These are phyloP conservation scores for Sebastes trivittatus DNA, from an alignment of 2,797 vertebrate species.

Conservation along the genomic window DNA sequence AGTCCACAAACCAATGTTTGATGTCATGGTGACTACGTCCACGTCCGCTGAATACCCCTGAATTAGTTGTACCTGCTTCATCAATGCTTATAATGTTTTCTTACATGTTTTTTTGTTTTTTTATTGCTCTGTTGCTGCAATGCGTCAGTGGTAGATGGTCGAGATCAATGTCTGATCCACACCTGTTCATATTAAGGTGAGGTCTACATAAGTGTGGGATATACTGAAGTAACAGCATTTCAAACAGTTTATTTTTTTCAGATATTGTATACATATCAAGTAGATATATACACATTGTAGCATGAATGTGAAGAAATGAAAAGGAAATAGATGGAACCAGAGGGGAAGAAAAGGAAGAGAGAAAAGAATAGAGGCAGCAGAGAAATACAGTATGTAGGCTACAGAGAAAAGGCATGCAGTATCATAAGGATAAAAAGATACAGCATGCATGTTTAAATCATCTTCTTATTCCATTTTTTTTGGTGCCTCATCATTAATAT, in stretches of 20 bases:
- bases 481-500: constrained; percentile 10
- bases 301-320: neutral
- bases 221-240: too few relatives aligned
- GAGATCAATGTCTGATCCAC: too few relatives aligned
- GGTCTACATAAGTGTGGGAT: too few relatives aligned
- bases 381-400: neutral
- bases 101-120: neutral
- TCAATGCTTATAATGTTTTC: neutral
- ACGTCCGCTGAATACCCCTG: too few relatives aligned
- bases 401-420: neutral
- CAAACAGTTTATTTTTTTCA: too few relatives aligned
- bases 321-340: neutral
- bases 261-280: too few relatives aligned
- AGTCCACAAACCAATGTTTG: too few relatives aligned
- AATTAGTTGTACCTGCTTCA: neutral
- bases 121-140: too few relatives aligned
- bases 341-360: neutral
- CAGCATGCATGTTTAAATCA: constrained; percentile 20
- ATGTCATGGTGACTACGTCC: too few relatives aligned
- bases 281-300: neutral
- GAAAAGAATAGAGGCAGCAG: neutral
- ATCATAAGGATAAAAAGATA: neutral
- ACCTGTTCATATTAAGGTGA: too few relatives aligned
- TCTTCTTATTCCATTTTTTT: constrained; percentile 15
- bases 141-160: too few relatives aligned